Evolutionary conservation across 2,888 invertebrate species (phyloP), one percentile per base, ranked within the genome.

Genomic region (Nemapogon koenigi): DNA sequence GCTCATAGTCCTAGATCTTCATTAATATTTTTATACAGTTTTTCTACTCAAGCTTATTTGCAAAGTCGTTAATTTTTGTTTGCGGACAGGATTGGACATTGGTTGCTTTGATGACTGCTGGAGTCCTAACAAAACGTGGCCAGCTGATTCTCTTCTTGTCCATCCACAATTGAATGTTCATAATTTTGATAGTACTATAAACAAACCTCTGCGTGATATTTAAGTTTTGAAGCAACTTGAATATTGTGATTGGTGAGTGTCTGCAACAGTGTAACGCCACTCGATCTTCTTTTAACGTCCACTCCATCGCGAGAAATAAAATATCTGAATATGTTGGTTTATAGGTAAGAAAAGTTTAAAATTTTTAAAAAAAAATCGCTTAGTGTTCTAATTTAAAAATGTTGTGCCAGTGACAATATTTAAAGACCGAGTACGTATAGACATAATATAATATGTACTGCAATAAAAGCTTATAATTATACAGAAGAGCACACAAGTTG

Each of bases 401-500:
- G 10, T n/a, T n/a, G 10, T 22, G 22, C 22, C 22, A 22, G 22
- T 22, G 22, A 22, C 22, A 22, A 22, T 22, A 22, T 22, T 22
- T 22, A 22, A 22, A 10, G 22, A 22, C 22, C 22, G 22, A 6
- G 22, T 22, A 10, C 22, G 22, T 22, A 22, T 22, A 48, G 38
- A 30, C n/a, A n/a, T n/a, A n/a, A n/a, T n/a, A n/a, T n/a, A n/a
- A n/a, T n/a, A n/a, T n/a, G n/a, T n/a, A n/a, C n/a, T n/a, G n/a
- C n/a, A n/a, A n/a, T n/a, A n/a, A n/a, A n/a, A n/a, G n/a, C n/a
- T n/a, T n/a, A n/a, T n/a, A n/a, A n/a, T n/a, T n/a, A n/a, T n/a
- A n/a, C n/a, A n/a, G n/a, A n/a, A n/a, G n/a, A n/a, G n/a, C n/a
- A n/a, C n/a, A n/a, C n/a, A n/a, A n/a, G n/a, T n/a, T n/a, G n/a